Conservation (phyloP, 1,140 invertebrate species). For the Riptortus pedestris region DNA sequence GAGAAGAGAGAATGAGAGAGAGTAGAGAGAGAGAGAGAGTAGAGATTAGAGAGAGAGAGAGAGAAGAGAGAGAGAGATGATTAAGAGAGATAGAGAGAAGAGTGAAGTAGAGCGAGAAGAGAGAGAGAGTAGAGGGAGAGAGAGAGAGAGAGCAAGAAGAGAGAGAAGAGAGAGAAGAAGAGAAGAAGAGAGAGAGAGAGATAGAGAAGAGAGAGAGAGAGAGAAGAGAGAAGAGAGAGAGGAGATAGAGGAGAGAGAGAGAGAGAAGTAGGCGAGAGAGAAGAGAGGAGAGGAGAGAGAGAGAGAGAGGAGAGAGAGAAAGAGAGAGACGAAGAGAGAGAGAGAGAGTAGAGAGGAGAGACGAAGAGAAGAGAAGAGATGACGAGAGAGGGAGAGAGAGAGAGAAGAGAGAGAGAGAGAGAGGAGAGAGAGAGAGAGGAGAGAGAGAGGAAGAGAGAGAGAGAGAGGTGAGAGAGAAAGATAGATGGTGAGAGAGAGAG, state of each 20-base stretch:
- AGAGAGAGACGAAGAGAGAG: neutral
- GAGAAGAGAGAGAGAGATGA: neutral
- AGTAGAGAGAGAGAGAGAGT: neutral
- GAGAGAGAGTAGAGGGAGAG: too few species aligned
- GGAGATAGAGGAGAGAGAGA: neutral
- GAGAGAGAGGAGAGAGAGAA: neutral
- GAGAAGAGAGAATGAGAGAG: neutral
- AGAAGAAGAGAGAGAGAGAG: too few species aligned
- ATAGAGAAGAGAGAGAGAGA: neutral
- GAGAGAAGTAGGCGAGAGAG: neutral
- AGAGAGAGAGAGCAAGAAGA: too few species aligned
- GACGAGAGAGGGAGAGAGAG: neutral
- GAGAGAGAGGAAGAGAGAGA: constrained; percentile 40
- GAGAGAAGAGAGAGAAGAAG: too few species aligned
- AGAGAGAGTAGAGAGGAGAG: neutral
- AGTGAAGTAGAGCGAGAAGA: too few species aligned
- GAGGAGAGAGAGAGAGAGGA: neutral
- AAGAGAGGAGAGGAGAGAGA: neutral
- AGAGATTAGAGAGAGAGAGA: too few species aligned
- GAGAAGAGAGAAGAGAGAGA: neutral
- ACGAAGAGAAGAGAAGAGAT: neutral
- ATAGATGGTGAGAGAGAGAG: too few species aligned
- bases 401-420: neutral
- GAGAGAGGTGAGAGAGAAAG: neutral
- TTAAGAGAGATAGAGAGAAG: neutral